These are phyloP conservation scores for Drosophila rhopaloa DNA, from an alignment of 1,140 invertebrate genomes.

Conservation along the genomic window DNA sequence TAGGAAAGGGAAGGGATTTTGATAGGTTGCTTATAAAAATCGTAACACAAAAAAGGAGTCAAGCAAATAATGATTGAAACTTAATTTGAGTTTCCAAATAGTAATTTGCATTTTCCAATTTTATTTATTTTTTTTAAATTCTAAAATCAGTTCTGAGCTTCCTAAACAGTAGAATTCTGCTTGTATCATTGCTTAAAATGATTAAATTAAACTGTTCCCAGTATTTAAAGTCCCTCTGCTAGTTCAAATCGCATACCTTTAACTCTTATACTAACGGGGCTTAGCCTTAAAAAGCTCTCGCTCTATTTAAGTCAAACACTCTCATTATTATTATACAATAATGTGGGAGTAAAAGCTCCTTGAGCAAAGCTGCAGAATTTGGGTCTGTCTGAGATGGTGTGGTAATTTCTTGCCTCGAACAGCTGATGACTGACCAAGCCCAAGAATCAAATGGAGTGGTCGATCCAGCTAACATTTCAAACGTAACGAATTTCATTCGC, in stretches of 20 bases:
- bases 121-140: too few relatives aligned
- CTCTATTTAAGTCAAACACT: conserved; percentile 18
- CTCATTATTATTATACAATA: conserved; percentile 31
- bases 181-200: background rate
- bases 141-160: background rate
- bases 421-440: conserved; percentile 43
- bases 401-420: conserved; percentile 9
- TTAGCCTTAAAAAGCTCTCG: conserved; percentile 23
- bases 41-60: background rate
- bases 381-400: background rate
- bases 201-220: conserved; percentile 30
- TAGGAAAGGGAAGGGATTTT: background rate
- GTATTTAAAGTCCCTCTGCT: conserved; percentile 17
- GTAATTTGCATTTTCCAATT: too few relatives aligned
- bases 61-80: too few relatives aligned
- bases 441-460: conserved; percentile 5
- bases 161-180: background rate
- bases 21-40: background rate
- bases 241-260: background rate
- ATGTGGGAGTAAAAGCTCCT: conserved; percentile 33
- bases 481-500: background rate
- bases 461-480: background rate
- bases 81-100: too few relatives aligned
- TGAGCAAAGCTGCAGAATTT: conserved; percentile 15
- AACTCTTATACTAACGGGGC: conserved; percentile 30